These are phyloP conservation scores for Epsilonema sp. DNA, from an alignment of 2,888 invertebrate species.

Conservation along the genomic window DNA sequence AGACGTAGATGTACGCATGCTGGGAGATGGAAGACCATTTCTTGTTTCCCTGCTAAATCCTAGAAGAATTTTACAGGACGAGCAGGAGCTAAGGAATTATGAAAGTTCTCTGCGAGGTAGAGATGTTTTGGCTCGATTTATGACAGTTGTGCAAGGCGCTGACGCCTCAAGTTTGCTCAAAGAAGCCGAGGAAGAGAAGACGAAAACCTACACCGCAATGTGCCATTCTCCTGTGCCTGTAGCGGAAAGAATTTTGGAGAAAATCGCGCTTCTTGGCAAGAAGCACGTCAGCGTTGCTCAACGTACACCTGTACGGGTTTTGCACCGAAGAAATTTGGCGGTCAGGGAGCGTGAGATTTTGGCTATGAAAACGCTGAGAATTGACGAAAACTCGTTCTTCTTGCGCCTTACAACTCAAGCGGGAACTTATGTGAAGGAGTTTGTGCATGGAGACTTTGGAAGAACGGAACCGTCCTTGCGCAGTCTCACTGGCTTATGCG, in stretches of 20 bases:
- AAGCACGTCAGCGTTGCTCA: neutral
- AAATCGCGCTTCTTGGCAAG: neutral
- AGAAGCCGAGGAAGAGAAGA: too few relatives aligned
- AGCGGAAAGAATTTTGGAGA: neutral
- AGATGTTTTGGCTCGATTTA: too few relatives aligned
- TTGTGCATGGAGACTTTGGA: conserved; percentile 85
- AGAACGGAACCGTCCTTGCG: conserved; percentile 58
- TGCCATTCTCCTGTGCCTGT: conserved; percentile 20
- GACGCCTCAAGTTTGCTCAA: too few relatives aligned
- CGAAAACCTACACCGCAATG: conserved; percentile 21
- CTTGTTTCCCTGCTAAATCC: conserved; percentile 51
- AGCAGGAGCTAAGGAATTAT: too few relatives aligned
- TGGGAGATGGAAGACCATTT: conserved; percentile 67
- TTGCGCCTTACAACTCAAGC: conserved; percentile 16
- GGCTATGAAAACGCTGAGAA: neutral
- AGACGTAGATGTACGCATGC: conserved; percentile 84
- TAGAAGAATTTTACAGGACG: neutral
- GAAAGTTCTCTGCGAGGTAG: too few relatives aligned
- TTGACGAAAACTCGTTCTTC: neutral
- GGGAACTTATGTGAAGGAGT: conserved; percentile 68
- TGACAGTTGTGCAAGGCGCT: too few relatives aligned
- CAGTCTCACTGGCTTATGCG: conserved; percentile 32
- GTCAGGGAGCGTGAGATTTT: neutral
- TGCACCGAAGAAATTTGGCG: neutral
- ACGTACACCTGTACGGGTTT: neutral